These are phyloP conservation scores for Aphelinus atriplicis DNA, from an alignment of 1,140 invertebrate genomes.

Conservation along the genomic window DNA sequence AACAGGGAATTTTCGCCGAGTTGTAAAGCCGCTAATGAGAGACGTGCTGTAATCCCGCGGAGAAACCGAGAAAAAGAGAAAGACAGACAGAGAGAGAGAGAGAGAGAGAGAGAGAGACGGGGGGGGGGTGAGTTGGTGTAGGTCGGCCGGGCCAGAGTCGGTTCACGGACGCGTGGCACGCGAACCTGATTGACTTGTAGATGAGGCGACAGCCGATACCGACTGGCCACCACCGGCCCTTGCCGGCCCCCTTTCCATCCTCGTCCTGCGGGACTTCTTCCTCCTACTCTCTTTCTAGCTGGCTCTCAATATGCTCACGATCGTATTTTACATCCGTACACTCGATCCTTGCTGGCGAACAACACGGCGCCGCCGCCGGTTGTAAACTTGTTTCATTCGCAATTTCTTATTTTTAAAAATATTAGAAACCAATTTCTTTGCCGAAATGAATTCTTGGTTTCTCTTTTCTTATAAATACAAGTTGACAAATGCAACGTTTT, in stretches of 20 bases:
- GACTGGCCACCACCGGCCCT: constrained; percentile 19
- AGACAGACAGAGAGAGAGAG: too few relatives aligned
- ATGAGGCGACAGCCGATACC: constrained; percentile 66
- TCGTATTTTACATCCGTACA: too few relatives aligned
- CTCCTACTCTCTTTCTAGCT: constrained; percentile 22
- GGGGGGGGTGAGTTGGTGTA: not conserved
- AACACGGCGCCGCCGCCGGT: too few relatives aligned
- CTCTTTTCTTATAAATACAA: too few relatives aligned
- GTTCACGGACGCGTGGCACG: constrained; percentile 59
- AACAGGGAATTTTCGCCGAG: constrained; percentile 42
- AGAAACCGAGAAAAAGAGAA: not conserved
- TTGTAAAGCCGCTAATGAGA: constrained; percentile 51
- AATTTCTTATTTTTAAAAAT: too few relatives aligned
- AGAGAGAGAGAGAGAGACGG: too few relatives aligned
- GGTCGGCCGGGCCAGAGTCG: constrained; percentile 1
- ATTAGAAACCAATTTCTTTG: too few relatives aligned
- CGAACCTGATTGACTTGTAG: constrained; percentile 67
- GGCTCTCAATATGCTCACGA: not conserved
- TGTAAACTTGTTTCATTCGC: too few relatives aligned
- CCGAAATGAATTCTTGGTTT: too few relatives aligned
- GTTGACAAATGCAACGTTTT: too few relatives aligned
- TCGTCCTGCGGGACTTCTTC: constrained; percentile 25
- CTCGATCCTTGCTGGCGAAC: too few relatives aligned
- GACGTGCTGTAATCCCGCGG: constrained; percentile 12
- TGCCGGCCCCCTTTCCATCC: constrained; percentile 23